Conservation (phyloP, 2,888 invertebrate species). For the Eremobia ochroleuca region DNA sequence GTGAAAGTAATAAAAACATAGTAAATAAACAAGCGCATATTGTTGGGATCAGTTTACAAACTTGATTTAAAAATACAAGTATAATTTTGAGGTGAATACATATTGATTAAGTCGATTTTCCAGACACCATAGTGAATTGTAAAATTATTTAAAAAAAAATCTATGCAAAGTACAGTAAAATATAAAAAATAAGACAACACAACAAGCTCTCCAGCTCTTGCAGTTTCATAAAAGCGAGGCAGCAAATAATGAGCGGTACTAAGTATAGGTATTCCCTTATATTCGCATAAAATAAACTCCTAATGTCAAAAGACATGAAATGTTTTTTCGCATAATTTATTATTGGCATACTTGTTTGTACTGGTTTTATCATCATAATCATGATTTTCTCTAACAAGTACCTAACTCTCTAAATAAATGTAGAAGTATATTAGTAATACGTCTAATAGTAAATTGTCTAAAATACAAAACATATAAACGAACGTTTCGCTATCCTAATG, state of each 20-base stretch:
- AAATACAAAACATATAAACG: too few relatives aligned
- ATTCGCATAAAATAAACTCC: not conserved
- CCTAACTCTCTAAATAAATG: too few relatives aligned
- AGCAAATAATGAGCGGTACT: slow-evolving; percentile 25
- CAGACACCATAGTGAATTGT: not conserved
- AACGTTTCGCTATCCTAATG: too few relatives aligned
- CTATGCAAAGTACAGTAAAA: not conserved
- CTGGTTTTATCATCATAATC: not conserved
- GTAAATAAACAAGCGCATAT: slow-evolving; percentile 2
- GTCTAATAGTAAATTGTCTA: too few relatives aligned
- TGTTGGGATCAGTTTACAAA: slow-evolving; percentile 85
- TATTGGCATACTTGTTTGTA: not conserved
- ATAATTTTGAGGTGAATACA: not conserved
- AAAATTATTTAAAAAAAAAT: not conserved
- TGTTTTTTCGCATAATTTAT: not conserved
- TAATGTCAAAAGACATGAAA: not conserved
- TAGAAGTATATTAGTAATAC: too few relatives aligned
- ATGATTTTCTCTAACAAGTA: too few relatives aligned
- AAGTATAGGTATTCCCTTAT: not conserved
- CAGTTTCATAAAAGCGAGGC: slow-evolving; percentile 13
- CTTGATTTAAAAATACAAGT: slow-evolving; percentile 25
- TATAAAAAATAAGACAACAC: slow-evolving; percentile 4
- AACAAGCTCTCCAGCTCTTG: slow-evolving; percentile 21
- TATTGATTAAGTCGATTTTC: not conserved
- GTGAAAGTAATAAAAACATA: slow-evolving; percentile 14